These are phyloP conservation scores for Bombyx mandarina DNA, from an alignment of 1,140 invertebrate genomes.

Conservation along the genomic window DNA sequence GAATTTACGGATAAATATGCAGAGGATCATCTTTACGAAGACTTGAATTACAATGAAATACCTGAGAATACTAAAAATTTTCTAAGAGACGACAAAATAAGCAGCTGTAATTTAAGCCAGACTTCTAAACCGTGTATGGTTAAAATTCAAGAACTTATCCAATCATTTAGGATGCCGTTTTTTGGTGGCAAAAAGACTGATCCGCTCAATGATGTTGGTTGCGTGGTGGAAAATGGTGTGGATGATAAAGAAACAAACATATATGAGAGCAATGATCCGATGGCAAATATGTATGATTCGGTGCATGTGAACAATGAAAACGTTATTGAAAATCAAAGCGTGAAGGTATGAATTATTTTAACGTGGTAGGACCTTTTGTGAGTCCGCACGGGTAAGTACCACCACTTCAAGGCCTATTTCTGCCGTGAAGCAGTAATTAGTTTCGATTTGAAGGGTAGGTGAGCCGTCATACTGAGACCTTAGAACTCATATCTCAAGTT, in stretches of 20 bases:
- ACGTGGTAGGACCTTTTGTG: too few species aligned
- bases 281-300: conserved; percentile 52
- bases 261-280: conserved; percentile 49
- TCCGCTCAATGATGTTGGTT: conserved; percentile 9
- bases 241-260: conserved; percentile 27
- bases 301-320: conserved; percentile 29
- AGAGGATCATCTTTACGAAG: conserved; percentile 62
- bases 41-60: conserved; percentile 48
- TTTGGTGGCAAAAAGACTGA: conserved; percentile 35
- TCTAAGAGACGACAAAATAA: conserved; percentile 7
- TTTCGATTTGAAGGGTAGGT: too few species aligned
- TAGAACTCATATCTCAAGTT: too few species aligned
- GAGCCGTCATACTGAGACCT: too few species aligned
- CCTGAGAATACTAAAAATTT: conserved; percentile 14
- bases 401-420: too few species aligned
- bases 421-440: too few species aligned
- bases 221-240: conserved; percentile 9
- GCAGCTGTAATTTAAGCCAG: conserved; percentile 8
- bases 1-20: conserved; percentile 30
- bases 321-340: background rate
- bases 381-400: too few species aligned
- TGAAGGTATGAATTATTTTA: too few species aligned
- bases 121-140: conserved; percentile 37
- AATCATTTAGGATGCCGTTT: conserved; percentile 52
- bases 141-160: conserved; percentile 54